A percentile compares a stretch with the other conserved stretches of the same genome.
Evolutionary conservation across 2,888 invertebrate genomes (phyloP).

Genomic region (Zaprionus obscuricornis): DNA sequence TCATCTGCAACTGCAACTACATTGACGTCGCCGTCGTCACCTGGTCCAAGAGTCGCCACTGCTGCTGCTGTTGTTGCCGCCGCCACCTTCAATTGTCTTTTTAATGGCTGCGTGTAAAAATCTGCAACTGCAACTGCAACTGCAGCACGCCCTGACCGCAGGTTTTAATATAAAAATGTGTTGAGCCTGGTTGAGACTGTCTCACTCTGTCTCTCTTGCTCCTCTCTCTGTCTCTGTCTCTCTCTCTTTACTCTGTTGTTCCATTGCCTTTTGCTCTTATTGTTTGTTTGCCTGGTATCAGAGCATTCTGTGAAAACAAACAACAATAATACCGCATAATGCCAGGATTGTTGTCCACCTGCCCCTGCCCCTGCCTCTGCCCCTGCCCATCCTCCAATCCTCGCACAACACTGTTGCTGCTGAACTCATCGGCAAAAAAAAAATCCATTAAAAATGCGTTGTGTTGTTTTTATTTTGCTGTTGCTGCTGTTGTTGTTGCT

Average conservation of each 20-base stretch:
- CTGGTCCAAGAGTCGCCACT: constrained; percentile 49
- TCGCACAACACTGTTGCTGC: constrained; percentile 5
- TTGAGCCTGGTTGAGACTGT: no score
- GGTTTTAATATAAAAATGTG: constrained; percentile 73
- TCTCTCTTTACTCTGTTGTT: no score
- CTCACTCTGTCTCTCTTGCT: no score
- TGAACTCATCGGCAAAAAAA: constrained; percentile 41
- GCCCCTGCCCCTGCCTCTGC: not conserved
- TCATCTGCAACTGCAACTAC: no score
- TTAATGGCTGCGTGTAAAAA: constrained; percentile 56
- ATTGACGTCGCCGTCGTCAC: constrained; percentile 45
- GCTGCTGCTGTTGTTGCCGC: no score
- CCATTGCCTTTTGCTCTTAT: no score
- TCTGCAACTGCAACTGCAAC: constrained; percentile 46
- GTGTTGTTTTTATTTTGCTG: constrained; percentile 37
- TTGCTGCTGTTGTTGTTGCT: constrained; percentile 25
- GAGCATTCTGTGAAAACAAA: constrained; percentile 69
- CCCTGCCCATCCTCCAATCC: not conserved
- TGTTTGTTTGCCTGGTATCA: constrained; percentile 61
- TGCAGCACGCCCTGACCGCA: constrained; percentile 68
- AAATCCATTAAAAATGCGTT: constrained; percentile 77
- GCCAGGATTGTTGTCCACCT: constrained; percentile 28
- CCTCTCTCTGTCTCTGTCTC: not conserved
- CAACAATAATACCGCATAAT: constrained; percentile 74
- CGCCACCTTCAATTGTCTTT: constrained; percentile 40